These are phyloP conservation scores for Scyliorhinus canicula DNA, from an alignment of 2,797 vertebrate species.

Conservation along the genomic window DNA sequence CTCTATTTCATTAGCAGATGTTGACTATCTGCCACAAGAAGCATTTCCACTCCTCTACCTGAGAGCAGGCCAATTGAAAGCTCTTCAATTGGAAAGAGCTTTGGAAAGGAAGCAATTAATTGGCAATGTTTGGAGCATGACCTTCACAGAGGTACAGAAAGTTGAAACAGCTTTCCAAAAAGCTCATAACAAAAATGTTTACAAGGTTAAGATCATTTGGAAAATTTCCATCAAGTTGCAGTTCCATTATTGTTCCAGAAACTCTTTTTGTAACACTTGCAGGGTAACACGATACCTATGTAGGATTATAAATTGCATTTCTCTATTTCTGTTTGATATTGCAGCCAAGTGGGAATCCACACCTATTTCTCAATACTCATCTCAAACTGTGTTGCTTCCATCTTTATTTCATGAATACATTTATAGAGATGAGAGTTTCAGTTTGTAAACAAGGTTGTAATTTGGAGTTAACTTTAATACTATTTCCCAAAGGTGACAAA, in stretches of 20 bases:
- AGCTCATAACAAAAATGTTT: background rate
- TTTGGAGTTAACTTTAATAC: too few species aligned
- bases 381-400: background rate
- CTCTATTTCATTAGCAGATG: background rate
- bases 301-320: background rate
- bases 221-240: background rate
- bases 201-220: background rate
- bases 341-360: background rate
- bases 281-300: background rate
- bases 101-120: slow-evolving; percentile 6
- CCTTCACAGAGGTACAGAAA: slow-evolving; percentile 4
- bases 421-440: background rate
- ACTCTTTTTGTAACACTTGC: background rate
- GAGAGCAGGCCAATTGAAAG: background rate
- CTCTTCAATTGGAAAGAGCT: too few species aligned
- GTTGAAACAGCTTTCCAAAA: slow-evolving; percentile 4
- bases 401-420: background rate
- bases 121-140: background rate
- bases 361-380: background rate
- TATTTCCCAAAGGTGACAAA: too few species aligned
- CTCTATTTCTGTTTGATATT: background rate
- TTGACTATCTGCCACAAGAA: slow-evolving; percentile 22
- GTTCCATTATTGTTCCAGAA: background rate
- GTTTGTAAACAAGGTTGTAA: background rate
- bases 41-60: background rate